Percentiles rank a stretch among this genome's conserved stretches.
These are phyloP conservation scores for Brachionus paranguensis DNA, from an alignment of 1,140 invertebrate species.

Conservation along the genomic window DNA sequence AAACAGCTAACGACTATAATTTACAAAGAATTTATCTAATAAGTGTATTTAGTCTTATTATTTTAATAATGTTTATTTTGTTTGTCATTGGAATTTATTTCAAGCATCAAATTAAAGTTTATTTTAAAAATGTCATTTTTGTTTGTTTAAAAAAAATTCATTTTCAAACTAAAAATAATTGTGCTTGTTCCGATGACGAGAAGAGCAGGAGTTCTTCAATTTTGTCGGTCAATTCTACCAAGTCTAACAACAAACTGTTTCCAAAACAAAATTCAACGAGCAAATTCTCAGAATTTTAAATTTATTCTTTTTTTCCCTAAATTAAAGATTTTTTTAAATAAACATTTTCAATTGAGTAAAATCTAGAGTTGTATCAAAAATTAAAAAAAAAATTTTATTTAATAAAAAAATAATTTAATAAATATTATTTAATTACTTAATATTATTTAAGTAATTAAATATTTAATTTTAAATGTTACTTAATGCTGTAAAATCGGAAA, in stretches of 20 bases:
- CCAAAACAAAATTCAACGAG: background rate
- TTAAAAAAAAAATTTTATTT: too few species aligned
- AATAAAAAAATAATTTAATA: too few species aligned
- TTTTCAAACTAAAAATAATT: background rate
- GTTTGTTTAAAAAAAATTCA: background rate
- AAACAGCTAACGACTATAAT: background rate
- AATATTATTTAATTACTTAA: too few species aligned
- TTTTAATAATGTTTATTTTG: background rate
- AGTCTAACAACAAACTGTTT: background rate
- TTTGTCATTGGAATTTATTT: background rate
- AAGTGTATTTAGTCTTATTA: background rate
- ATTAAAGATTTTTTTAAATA: background rate
- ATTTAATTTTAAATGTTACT: too few species aligned
- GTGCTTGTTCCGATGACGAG: background rate
- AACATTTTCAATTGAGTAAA: too few species aligned
- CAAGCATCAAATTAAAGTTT: background rate
- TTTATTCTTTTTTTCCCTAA: background rate
- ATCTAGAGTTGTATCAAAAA: too few species aligned
- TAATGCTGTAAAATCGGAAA: too few species aligned
- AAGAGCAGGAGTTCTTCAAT: background rate
- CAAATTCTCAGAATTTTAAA: background rate
- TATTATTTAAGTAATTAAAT: too few species aligned
- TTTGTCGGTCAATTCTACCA: background rate
- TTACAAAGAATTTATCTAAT: background rate
- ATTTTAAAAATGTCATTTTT: background rate